Evolutionary conservation across 2,888 invertebrate species (phyloP), one percentile per base, ranked within the genome.

Genomic region (Perizoma flavofasciatum): DNA sequence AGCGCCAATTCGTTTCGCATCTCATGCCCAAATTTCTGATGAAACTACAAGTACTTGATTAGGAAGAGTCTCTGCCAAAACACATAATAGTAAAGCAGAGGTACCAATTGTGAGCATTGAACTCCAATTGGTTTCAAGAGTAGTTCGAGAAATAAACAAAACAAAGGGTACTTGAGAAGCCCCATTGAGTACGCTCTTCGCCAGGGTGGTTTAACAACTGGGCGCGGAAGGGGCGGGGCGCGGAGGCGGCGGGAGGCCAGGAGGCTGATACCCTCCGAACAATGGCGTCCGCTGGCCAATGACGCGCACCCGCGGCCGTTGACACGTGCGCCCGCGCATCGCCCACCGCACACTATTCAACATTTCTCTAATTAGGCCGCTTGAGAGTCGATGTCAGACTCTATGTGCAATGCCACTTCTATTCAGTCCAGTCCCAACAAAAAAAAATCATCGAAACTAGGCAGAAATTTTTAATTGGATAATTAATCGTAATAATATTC

Each of bases 251-350:
- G 51, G 49, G 66, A 60, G 63, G 65, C 43, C 59, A 66, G 66
- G 58, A 61, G 65, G 71, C 72, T 67, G 66, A 66, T 65, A 63
- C 61, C 52, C 63, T 67, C 46, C 57, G 66, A 83, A 87, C 86
- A 88, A 89, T 88, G 84, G 83, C 78, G 75, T 69, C 64, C 70
- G 67, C 74, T 82, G 87, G 83, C 85, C 87, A 88, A 86, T 85
- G 88, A 85, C 82, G 78, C 77, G 77, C 85, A 85, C 81, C 85
- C 82, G 86, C 87, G 89, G 88, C 74, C 89, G 82, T 86, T 89
- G 89, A 89, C 89, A 85, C 85, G 85, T 84, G 88, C 86, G 86
- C 83, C 63, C 60, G 80, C 83, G 82, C 82, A 78, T 62, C 59
- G 64, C 55, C 61, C 70, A 66, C 71, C 49, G 56, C 63, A 49